Evolutionary conservation across 2,888 invertebrate genomes (phyloP).

Genomic region (Schizaphis graminum): DNA sequence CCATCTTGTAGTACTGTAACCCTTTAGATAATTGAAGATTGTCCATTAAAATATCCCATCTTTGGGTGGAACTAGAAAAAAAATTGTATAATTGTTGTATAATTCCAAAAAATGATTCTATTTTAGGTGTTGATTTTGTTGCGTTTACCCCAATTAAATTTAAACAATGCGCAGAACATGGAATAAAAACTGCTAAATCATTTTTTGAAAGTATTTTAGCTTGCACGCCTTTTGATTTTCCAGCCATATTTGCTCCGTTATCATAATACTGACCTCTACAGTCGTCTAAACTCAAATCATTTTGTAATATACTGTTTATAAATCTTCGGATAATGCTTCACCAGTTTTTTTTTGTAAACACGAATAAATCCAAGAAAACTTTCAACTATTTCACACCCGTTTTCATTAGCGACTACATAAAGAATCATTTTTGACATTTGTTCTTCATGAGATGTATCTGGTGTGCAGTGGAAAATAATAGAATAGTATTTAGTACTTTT

Average conservation of each 20-base stretch:
- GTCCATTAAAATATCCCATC: slow-evolving; percentile 25
- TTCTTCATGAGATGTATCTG: not conserved
- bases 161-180: slow-evolving; percentile 42
- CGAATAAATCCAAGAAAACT: slow-evolving; percentile 18
- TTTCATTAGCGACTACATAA: slow-evolving; percentile 9
- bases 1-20: slow-evolving; percentile 26
- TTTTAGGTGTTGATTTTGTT: slow-evolving; percentile 11
- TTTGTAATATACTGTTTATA: not conserved
- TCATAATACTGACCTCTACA: not conserved
- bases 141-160: slow-evolving; percentile 7
- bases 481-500: not conserved
- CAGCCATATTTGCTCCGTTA: slow-evolving; percentile 4
- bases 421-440: not conserved
- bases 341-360: not conserved
- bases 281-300: slow-evolving; percentile 29
- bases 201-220: slow-evolving; percentile 18
- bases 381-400: not conserved
- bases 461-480: not conserved
- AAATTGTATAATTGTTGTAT: slow-evolving; percentile 27
- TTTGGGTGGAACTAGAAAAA: slow-evolving; percentile 26
- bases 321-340: not conserved
- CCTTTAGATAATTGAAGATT: slow-evolving; percentile 17
- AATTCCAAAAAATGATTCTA: slow-evolving; percentile 22
- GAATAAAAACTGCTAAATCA: slow-evolving; percentile 7
- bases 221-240: slow-evolving; percentile 18